Evolutionary conservation across 2,888 invertebrate genomes (phyloP), one percentile per base, ranked within the genome.

Genomic region (Carpatolechia fugitivella): DNA sequence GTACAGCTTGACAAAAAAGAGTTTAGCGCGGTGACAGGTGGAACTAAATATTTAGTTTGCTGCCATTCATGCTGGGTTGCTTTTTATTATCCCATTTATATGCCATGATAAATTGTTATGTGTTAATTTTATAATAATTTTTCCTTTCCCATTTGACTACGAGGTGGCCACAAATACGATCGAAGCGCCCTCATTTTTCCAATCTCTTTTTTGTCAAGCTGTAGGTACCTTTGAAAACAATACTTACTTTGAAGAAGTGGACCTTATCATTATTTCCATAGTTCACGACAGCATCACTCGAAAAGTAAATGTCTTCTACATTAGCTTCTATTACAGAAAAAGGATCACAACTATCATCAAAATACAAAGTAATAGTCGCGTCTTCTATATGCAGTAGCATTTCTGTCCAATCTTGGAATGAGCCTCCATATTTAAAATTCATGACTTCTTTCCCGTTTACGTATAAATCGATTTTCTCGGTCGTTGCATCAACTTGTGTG

Each of bases 311-410:
- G 30, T 59, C 54, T n/a, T 56, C 13, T 1, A 61, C 44, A 1
- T 46, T 20, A 6, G 56, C 30, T 4, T 51, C 11, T 7, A 54
- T 49, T 0, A 13, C 7, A 3, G n/a, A 35, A 18, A 11, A 4
- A 7, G 55, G 52, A 0, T 8, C 5, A 8, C 10, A 10, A 11
- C 14, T n/a, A 31, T 76, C 76, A 18, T 76, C 58, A 0, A 68
- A 11, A 5, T 60, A 66, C 1, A 75, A 44, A 0, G 49, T 49
- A 0, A 72, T 63, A 6, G 29, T 47, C 2, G 62, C 29, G 4
- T 67, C 58, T 44, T 64, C 54, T 0, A 78, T 66, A 14, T 56
- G 53, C 1, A 79, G n/a, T 5, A 71, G 33, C 2, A 77, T 14
- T 52, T 73, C 63, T 1, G 54, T 63, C 69, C 68, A 72, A 29